phyloP scores from a whole-genome alignment of 2,888 invertebrate genomes.

The Hemaris fuciformis region DNA sequence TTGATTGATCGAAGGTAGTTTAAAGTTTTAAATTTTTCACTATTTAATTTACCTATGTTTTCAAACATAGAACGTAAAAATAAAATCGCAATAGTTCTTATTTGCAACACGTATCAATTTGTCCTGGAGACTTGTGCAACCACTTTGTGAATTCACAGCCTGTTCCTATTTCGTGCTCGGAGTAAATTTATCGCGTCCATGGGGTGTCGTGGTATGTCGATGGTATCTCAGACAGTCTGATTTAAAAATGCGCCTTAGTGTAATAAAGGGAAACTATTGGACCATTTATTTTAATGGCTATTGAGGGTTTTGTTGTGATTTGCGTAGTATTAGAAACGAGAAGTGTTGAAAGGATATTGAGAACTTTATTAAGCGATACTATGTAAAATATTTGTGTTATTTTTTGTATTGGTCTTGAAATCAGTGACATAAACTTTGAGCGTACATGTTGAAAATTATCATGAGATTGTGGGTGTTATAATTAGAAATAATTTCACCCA shows the following conservation, averaged over 20 bases:
- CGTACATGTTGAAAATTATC: no score
- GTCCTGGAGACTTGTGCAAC: background rate
- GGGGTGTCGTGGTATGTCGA: conserved; percentile 10
- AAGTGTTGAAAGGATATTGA: background rate
- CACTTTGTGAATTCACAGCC: conserved; percentile 12
- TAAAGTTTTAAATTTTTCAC: background rate
- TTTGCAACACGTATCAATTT: conserved; percentile 4
- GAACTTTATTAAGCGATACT: no score
- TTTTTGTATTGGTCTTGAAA: no score
- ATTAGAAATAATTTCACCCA: no score
- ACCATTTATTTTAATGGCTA: background rate
- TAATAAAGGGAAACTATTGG: background rate
- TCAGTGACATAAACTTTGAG: no score
- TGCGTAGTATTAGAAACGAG: background rate
- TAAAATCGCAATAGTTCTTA: background rate
- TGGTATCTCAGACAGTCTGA: conserved; percentile 14
- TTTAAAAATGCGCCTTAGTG: conserved; percentile 17
- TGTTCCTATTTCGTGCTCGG: conserved; percentile 14
- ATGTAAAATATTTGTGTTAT: no score
- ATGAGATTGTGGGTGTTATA: no score
- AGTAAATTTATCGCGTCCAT: conserved; percentile 23
- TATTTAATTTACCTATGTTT: background rate
- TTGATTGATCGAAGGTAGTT: no score
- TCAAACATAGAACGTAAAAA: background rate
- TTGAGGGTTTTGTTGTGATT: background rate